Evolutionary conservation across 2,797 vertebrate species (phyloP).

Genomic region (Netta rufina): DNA sequence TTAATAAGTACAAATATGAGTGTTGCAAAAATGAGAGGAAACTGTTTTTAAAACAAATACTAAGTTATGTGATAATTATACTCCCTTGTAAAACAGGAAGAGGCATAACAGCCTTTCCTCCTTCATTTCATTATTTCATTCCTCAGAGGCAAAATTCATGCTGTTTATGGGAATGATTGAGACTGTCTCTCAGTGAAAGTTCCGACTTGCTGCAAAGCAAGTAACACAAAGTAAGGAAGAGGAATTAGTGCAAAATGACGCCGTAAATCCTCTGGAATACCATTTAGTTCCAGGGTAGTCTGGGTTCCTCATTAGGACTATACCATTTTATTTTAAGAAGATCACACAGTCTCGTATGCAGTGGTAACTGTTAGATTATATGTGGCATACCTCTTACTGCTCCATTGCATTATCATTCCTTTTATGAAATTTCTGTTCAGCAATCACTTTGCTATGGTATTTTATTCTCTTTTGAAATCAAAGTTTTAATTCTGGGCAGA

Average conservation of each 20-base stretch:
- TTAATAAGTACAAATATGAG: background rate
- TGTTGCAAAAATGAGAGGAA: background rate
- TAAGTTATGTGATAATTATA: background rate
- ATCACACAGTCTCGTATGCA: background rate
- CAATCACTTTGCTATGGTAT: slow-evolving; percentile 42
- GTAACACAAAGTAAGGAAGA: background rate
- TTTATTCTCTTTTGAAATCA: slow-evolving; percentile 62
- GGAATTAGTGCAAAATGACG: background rate
- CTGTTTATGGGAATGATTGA: slow-evolving; percentile 20
- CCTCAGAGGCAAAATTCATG: background rate
- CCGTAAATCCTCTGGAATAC: background rate
- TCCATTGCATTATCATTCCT: background rate
- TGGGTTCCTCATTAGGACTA: slow-evolving; percentile 53
- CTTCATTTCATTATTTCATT: slow-evolving; percentile 20
- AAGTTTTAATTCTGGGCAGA: slow-evolving; percentile 64
- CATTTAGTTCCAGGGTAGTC: slow-evolving; percentile 2
- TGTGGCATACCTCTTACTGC: background rate
- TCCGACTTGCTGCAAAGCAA: slow-evolving; percentile 14
- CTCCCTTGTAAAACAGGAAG: background rate
- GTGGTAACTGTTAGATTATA: background rate
- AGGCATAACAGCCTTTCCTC: background rate
- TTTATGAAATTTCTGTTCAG: slow-evolving; percentile 41
- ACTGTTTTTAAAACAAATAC: background rate
- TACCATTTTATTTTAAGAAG: slow-evolving; percentile 15
- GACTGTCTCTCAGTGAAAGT: slow-evolving; percentile 15